phyloP scores from a whole-genome alignment of 2,113 vertebrate genomes.

The Mirza zaza region DNA sequence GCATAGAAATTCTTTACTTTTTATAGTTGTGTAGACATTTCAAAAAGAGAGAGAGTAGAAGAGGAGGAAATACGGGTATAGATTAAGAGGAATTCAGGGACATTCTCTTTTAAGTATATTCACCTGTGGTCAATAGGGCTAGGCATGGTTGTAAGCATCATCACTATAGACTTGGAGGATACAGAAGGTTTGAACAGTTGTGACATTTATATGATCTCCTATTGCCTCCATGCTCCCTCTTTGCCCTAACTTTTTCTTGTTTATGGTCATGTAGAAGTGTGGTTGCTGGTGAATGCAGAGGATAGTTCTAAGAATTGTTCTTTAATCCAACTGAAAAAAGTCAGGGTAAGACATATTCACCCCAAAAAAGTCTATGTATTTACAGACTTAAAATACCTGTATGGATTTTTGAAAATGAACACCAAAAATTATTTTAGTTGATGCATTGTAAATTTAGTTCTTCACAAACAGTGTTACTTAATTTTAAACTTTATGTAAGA shows the following conservation, averaged over 20 bases:
- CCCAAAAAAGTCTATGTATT: neutral
- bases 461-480: neutral
- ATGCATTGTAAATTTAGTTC: neutral
- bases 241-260: neutral
- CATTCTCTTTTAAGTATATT: neutral
- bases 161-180: neutral
- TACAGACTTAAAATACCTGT: neutral
- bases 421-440: neutral
- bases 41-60: neutral
- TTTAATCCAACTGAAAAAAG: neutral
- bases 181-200: neutral
- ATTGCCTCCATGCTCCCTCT: neutral
- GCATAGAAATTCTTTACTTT: neutral
- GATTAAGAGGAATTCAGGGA: neutral
- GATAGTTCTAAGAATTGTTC: neutral
- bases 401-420: conserved; percentile 24
- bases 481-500: conserved; percentile 16
- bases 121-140: neutral
- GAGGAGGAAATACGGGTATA: neutral
- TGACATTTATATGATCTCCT: neutral
- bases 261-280: neutral
- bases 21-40: neutral
- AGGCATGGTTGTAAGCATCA: neutral
- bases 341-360: neutral
- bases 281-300: neutral